Percentiles rank a stretch among this genome's conserved stretches.
These are phyloP conservation scores for Tachysurus vachellii DNA, from an alignment of 2,113 vertebrate genomes.

Conservation along the genomic window DNA sequence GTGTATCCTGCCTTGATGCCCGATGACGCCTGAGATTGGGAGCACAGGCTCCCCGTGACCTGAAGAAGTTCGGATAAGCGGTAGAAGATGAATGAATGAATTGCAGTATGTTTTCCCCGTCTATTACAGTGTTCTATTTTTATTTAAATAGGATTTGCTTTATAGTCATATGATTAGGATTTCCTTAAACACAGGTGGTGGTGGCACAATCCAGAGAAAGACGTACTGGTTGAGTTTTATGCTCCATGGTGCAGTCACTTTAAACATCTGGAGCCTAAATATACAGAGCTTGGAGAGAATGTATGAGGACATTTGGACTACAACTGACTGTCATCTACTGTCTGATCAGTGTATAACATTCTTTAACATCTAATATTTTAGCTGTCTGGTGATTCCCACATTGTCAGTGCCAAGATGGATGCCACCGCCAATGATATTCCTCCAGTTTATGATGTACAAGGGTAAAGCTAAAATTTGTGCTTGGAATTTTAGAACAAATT, in stretches of 20 bases:
- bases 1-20: too few species aligned
- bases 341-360: background rate
- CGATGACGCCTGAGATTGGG: too few species aligned
- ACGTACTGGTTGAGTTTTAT: slow-evolving; percentile 74
- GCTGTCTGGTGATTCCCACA: slow-evolving; percentile 60
- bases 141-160: background rate
- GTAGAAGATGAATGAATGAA: too few species aligned
- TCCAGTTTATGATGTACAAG: slow-evolving; percentile 68
- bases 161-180: background rate
- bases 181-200: slow-evolving; percentile 63
- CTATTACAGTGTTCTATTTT: too few species aligned
- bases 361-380: slow-evolving; percentile 43
- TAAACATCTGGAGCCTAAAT: slow-evolving; percentile 73
- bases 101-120: too few species aligned
- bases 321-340: background rate
- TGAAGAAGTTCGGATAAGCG: too few species aligned
- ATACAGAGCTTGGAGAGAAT: slow-evolving; percentile 66
- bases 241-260: slow-evolving; percentile 73
- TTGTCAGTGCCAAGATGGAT: slow-evolving; percentile 74
- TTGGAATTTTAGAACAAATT: background rate
- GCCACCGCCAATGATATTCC: slow-evolving; percentile 72
- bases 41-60: too few species aligned
- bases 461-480: slow-evolving; percentile 60
- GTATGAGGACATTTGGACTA: slow-evolving; percentile 47
- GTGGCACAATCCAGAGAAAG: slow-evolving; percentile 68